Evolutionary conservation across 2,888 invertebrate species (phyloP), one percentile per base, ranked within the genome.

Genomic region (Candidula unifasciata): DNA sequence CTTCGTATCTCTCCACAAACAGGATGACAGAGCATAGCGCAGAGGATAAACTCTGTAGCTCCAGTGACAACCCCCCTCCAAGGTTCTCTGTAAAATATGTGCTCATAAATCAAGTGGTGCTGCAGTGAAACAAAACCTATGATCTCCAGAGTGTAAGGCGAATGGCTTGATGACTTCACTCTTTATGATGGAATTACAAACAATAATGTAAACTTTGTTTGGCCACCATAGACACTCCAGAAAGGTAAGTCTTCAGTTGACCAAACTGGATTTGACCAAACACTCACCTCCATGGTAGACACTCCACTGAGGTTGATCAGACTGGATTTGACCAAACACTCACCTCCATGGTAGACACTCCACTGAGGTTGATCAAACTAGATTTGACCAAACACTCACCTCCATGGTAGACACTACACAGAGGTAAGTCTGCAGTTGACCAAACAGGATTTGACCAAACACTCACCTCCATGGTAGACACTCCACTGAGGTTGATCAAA

Each of bases 281-380:
- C n/a, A n/a, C 78, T 69, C 71, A 94, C 94, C 91, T 93, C 93
- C 91, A 94, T 92, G 16, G 88, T 88, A 3, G 93, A 90, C 3
- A 94, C 87, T 71, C 90, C 88, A 44, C 88, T 86, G 13, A 94
- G 90, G 85, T n/a, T n/a, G n/a, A n/a, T 94, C 93, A 52, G 90
- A 89, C 87, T 96, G 96, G 78, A 98, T 96, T 0, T 97, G 97
- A 6, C 96, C 95, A 92, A 96, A 96, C 69, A 97, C 95, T n/a
- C 66, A 96, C 96, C 84, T 96, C 96, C 90, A 96, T 96, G 0
- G 96, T 96, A 16, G 96, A 95, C 27, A 97, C 95, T 90, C 96
- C 96, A 0, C 96, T 96, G 68, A 97, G 95, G 83, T 95, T 95
- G 80, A 94, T 94, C 86, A 95, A 93, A 64, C 94, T 93, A 69